Conservation (phyloP, 2,113 vertebrate species). For the Genyomyrus donnyi region DNA sequence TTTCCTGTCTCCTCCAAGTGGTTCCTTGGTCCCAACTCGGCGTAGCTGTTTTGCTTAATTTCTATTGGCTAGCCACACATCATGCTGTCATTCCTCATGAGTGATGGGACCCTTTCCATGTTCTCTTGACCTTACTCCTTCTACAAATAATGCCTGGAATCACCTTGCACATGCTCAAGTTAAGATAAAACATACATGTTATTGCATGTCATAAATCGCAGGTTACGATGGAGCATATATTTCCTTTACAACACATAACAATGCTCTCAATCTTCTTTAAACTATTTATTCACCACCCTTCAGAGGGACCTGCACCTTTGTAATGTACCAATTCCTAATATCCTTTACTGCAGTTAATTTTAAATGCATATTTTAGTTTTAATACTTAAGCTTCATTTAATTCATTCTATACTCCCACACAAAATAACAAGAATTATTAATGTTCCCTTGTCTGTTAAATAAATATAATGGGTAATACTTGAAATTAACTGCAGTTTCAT, state of each 20-base stretch:
- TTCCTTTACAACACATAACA: not conserved
- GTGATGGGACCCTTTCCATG: not conserved
- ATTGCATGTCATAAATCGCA: not conserved
- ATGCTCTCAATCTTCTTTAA: not conserved
- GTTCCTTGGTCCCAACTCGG: not conserved
- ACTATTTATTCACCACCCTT: not conserved
- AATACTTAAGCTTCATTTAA: not conserved
- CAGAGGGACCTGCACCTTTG: not conserved
- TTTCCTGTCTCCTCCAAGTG: not conserved
- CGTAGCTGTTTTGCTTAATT: not conserved
- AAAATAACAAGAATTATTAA: not conserved
- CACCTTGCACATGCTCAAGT: not conserved
- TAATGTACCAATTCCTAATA: not conserved
- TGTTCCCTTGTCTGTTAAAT: not conserved
- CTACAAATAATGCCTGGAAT: not conserved
- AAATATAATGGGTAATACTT: not conserved
- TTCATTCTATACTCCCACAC: not conserved
- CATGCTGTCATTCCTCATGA: not conserved
- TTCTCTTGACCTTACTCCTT: not conserved
- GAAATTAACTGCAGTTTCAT: not conserved
- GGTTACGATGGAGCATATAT: not conserved
- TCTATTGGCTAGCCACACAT: not conserved
- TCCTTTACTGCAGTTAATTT: not conserved
- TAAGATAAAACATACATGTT: not conserved
- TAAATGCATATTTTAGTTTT: not conserved